Conservation (phyloP, 2,113 vertebrate genomes). For the Calypte anna region DNA sequence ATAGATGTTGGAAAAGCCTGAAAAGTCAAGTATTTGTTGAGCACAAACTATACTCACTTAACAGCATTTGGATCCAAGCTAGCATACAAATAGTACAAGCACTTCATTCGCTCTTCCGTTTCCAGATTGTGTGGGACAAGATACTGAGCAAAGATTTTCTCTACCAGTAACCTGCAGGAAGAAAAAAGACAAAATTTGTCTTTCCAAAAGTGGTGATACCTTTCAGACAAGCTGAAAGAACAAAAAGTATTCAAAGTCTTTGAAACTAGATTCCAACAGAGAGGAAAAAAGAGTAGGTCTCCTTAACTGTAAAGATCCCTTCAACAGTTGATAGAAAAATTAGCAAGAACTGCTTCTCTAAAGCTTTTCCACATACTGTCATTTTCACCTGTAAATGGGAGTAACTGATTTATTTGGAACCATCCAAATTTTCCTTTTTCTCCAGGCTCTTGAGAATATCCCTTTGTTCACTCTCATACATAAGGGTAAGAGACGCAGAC, state of each 20-base stretch:
- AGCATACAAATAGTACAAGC: slow-evolving; percentile 98
- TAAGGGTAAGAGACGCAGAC: background rate
- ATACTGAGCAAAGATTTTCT: slow-evolving; percentile 99
- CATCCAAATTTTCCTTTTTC: background rate
- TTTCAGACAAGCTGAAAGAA: background rate
- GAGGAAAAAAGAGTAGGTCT: background rate
- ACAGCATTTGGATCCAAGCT: slow-evolving; percentile 98
- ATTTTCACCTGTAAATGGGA: background rate
- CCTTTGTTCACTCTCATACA: background rate
- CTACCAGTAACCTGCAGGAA: slow-evolving; percentile 88
- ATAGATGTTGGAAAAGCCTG: background rate
- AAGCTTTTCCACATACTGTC: background rate
- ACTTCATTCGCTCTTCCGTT: slow-evolving; percentile 99
- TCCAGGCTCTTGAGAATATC: background rate
- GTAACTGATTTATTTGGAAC: background rate
- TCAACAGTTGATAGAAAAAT: background rate
- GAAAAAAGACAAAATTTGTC: slow-evolving; percentile 1
- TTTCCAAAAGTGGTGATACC: background rate
- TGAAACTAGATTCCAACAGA: background rate
- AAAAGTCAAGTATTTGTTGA: background rate
- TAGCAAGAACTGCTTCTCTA: background rate
- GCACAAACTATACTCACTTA: slow-evolving; percentile 86
- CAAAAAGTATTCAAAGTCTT: background rate
- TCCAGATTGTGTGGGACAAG: slow-evolving; percentile 98
- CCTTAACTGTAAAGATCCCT: background rate